Conservation (phyloP, 1,140 invertebrate species). For the Teleogryllus occipitalis region DNA sequence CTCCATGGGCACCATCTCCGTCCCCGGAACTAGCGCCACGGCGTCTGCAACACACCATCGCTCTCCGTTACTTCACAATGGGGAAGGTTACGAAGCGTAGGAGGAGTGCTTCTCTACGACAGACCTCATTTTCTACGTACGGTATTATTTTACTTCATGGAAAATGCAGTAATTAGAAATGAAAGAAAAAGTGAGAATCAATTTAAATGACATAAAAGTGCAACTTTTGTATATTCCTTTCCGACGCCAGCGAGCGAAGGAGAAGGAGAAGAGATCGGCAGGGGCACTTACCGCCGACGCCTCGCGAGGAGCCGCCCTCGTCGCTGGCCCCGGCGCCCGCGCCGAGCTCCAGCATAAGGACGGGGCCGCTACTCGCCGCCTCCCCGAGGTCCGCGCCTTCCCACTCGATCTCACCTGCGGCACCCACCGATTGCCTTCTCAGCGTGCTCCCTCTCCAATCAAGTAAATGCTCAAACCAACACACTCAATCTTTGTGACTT, state of each 20-base stretch:
- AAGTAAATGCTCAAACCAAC: no score
- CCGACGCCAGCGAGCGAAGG: not conserved
- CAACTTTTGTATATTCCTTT: no score
- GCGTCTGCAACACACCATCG: no score
- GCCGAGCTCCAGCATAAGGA: constrained; percentile 36
- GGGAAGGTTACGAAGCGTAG: no score
- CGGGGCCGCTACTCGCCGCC: constrained; percentile 30
- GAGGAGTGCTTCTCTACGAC: no score
- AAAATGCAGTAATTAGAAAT: not conserved
- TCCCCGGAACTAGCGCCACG: not conserved
- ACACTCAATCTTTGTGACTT: no score
- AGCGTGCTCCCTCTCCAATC: not conserved
- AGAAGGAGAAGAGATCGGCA: not conserved
- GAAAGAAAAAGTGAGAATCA: not conserved
- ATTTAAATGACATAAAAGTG: no score
- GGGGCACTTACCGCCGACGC: not conserved
- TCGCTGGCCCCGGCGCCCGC: constrained; percentile 29
- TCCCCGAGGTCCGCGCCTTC: constrained; percentile 34
- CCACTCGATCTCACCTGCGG: constrained; percentile 38
- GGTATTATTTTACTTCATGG: no score
- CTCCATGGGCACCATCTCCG: not conserved
- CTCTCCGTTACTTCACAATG: no score
- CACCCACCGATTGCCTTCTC: not conserved
- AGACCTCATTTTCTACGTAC: no score
- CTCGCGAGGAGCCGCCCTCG: not conserved